Conservation (phyloP, 2,797 vertebrate species). For the Sarcoramphus papa region DNA sequence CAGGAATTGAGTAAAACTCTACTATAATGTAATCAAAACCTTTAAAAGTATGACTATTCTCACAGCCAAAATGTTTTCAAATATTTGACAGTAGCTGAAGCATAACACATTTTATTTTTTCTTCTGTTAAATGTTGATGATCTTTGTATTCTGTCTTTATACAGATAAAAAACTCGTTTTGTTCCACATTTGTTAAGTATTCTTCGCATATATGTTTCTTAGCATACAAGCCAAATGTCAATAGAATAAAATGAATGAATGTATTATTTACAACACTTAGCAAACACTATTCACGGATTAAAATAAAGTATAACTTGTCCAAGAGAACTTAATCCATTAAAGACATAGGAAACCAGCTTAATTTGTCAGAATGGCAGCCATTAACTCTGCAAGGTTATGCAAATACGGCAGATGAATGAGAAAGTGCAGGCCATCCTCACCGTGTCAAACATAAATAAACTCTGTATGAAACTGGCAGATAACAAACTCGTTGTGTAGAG, state of each 20-base stretch:
- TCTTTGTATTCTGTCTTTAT: not conserved
- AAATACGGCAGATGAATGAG: constrained; percentile 72
- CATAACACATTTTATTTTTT: not conserved
- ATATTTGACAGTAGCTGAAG: not conserved
- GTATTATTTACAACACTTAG: constrained; percentile 47
- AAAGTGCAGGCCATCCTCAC: constrained; percentile 68
- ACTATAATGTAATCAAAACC: not conserved
- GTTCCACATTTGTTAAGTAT: not conserved
- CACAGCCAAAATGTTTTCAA: not conserved
- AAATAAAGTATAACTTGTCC: constrained; percentile 55
- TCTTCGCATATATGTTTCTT: not conserved
- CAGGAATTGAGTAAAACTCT: not conserved
- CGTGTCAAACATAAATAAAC: constrained; percentile 70
- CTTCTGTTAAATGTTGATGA: not conserved
- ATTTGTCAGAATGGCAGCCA: constrained; percentile 75
- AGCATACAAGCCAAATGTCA: not conserved
- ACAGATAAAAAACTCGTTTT: not conserved
- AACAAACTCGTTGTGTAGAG: constrained; percentile 62
- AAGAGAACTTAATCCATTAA: constrained; percentile 68
- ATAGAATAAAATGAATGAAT: constrained; percentile 25
- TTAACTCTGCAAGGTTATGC: constrained; percentile 73
- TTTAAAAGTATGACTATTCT: not conserved
- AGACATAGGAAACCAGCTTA: constrained; percentile 71
- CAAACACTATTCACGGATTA: constrained; percentile 50
- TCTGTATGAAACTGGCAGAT: constrained; percentile 34